Evolutionary conservation across 2,888 invertebrate species (phyloP).

Genomic region (Harpalus rufipes): DNA sequence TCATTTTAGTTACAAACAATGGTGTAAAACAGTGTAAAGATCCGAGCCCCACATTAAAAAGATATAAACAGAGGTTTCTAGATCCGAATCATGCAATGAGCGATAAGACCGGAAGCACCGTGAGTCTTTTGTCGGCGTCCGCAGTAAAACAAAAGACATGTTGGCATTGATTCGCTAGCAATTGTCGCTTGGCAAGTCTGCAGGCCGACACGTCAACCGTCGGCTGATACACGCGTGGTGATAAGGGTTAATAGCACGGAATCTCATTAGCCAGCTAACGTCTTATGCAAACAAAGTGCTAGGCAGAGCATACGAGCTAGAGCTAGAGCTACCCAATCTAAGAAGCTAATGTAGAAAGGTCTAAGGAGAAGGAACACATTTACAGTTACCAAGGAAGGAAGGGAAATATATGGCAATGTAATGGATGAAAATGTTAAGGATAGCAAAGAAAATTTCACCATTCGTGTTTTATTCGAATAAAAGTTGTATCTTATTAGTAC

Average conservation of each 20-base stretch:
- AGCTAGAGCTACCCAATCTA: conserved; percentile 1
- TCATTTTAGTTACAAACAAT: too few relatives aligned
- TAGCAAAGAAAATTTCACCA: too few relatives aligned
- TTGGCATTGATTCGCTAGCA: conserved; percentile 41
- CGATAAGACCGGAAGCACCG: conserved; percentile 12
- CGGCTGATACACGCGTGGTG: conserved; percentile 58
- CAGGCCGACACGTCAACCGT: neutral
- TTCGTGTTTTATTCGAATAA: too few relatives aligned
- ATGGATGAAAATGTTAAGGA: too few relatives aligned
- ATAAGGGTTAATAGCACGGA: conserved; percentile 61
- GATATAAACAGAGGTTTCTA: neutral
- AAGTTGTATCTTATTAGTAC: too few relatives aligned
- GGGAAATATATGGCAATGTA: too few relatives aligned
- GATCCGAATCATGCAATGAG: neutral
- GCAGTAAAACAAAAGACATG: conserved; percentile 58
- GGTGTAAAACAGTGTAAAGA: too few relatives aligned
- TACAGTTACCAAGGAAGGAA: too few relatives aligned
- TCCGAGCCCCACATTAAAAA: neutral
- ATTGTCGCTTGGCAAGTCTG: conserved; percentile 14
- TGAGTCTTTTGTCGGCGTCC: conserved; percentile 55
- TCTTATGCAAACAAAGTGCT: conserved; percentile 62
- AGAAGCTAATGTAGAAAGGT: conserved; percentile 27
- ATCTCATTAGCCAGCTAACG: conserved; percentile 60
- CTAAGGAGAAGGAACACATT: too few relatives aligned
- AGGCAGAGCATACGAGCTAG: conserved; percentile 19